A percentile compares a stretch with the other conserved stretches of the same genome.
Conservation (phyloP, 2,888 invertebrate species). For the Dorcus parallelipipedus region DNA sequence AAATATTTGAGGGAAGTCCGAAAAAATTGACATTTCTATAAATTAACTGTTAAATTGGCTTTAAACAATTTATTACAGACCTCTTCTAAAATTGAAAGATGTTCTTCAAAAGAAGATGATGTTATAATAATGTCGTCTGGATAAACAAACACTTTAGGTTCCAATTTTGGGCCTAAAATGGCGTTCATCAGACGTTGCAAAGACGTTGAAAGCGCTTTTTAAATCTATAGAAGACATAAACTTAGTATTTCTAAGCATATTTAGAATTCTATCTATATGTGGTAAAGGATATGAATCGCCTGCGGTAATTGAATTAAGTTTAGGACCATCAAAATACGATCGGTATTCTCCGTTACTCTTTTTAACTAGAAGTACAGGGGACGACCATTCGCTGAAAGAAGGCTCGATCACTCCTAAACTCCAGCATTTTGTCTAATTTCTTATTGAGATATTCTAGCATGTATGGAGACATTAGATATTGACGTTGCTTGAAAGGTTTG, state of each 20-base stretch:
- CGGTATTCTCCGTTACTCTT: conserved; percentile 25
- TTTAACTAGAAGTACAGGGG: conserved; percentile 24
- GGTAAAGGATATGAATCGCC: conserved; percentile 30
- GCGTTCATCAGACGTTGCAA: conserved; percentile 21
- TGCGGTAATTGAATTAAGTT: conserved; percentile 28
- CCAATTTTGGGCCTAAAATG: conserved; percentile 16
- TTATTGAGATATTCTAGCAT: conserved; percentile 11
- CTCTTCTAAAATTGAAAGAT: conserved; percentile 18
- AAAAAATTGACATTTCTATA: conserved; percentile 29
- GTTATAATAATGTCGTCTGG: conserved; percentile 31
- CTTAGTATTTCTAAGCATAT: conserved; percentile 22
- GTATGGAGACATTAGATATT: conserved; percentile 21
- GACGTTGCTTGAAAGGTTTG: conserved; percentile 20
- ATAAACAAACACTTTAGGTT: conserved; percentile 19
- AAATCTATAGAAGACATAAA: conserved; percentile 28
- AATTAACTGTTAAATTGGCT: conserved; percentile 28
- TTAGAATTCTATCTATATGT: conserved; percentile 25
- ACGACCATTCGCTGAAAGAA: conserved; percentile 18
- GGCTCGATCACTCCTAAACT: conserved; percentile 5
- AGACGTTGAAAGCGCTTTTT: conserved; percentile 23
- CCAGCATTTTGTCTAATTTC: conserved; percentile 19
- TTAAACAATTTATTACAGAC: conserved; percentile 18
- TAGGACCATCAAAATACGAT: conserved; percentile 30
- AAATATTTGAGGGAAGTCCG: conserved; percentile 26
- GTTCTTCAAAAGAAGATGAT: conserved; percentile 16